Evolutionary conservation across 2,888 invertebrate genomes (phyloP), one percentile per base, ranked within the genome.

Genomic region (Aricia artaxerxes): DNA sequence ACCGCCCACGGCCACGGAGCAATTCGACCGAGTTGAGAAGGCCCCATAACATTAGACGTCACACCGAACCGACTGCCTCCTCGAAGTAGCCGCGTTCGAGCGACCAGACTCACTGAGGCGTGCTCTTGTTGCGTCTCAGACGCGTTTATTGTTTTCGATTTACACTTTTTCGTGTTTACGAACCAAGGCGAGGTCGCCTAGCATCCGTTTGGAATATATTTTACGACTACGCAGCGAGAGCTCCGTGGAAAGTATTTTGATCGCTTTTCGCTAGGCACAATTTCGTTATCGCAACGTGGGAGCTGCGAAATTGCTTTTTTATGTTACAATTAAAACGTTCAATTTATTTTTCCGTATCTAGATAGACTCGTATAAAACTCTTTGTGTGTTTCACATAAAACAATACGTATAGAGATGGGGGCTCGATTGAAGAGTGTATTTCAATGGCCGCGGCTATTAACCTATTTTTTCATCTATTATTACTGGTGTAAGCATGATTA

Each of bases 131-230:
- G 81, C 86, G 85, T 84, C 87, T 87, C 88, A 92, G 92, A 93
- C 92, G 85, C 88, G 87, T 91, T 92, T 91, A 92, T 92, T 90
- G 90, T 91, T 90, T 91, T 90, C 88, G 86, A 88, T 91, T 89
- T 89, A 90, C 88, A 89, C 88, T 91, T 93, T 92, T 91, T 88
- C 87, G 88, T 90, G 91, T 92, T 92, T 92, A 91, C 90, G 90
- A 90, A 86, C 83, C 81, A 86, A 87, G 83, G 83, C 91, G 92
- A 92, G 93, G 92, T 90, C 92, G 89, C 84, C 83, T 84, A 85
- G 87, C 88, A 90, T 91, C 92, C 92, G 92, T 88, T 88, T 90
- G 85, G 87, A 86, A 57, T 76, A 87, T 88, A 88, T 89, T 90
- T 90, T 89, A 89, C 84, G 79, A 81, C 82, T 82, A 84, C 69